A percentile compares a stretch with the other conserved stretches of the same genome.
These are phyloP conservation scores for Sturmia bella DNA, from an alignment of 2,888 invertebrate species.

Conservation along the genomic window DNA sequence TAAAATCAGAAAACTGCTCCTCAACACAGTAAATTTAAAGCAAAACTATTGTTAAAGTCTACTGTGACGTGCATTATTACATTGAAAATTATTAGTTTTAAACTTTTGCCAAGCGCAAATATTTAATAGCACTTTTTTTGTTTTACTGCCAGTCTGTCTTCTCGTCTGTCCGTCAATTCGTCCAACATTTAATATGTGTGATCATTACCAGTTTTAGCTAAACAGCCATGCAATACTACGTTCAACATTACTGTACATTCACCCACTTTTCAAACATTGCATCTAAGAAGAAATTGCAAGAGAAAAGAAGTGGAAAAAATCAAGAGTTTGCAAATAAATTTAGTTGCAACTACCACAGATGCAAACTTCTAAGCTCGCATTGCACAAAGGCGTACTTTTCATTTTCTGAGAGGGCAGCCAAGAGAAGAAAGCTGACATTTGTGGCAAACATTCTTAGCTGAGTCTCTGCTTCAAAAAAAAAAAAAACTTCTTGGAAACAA, in stretches of 20 bases:
- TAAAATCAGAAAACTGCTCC: no score
- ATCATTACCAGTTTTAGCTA: slow-evolving; percentile 57
- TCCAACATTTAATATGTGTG: slow-evolving; percentile 39
- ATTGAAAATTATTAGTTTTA: slow-evolving; percentile 27
- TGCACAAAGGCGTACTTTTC: slow-evolving; percentile 30
- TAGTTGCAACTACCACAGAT: slow-evolving; percentile 45
- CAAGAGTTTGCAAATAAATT: slow-evolving; percentile 49
- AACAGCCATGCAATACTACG: slow-evolving; percentile 53
- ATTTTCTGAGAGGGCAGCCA: neutral
- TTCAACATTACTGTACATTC: slow-evolving; percentile 81
- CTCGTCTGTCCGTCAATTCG: slow-evolving; percentile 3
- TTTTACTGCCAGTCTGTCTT: neutral
- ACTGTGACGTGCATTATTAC: slow-evolving; percentile 19
- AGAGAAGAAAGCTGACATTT: neutral
- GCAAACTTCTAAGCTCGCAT: slow-evolving; percentile 34
- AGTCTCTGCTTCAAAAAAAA: slow-evolving; percentile 34
- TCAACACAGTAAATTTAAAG: no score
- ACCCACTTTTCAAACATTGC: slow-evolving; percentile 78
- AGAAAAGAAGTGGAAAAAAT: slow-evolving; percentile 47
- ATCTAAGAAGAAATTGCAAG: slow-evolving; percentile 64
- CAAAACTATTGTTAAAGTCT: no score
- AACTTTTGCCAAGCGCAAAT: slow-evolving; percentile 3
- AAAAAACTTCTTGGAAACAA: slow-evolving; percentile 63
- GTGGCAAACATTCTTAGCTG: slow-evolving; percentile 11
- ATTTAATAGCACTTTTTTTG: slow-evolving; percentile 5